Percentiles rank a stretch among this genome's conserved stretches.
These are phyloP conservation scores for Vidua chalybeata DNA, from an alignment of 2,113 vertebrate genomes.

Conservation along the genomic window DNA sequence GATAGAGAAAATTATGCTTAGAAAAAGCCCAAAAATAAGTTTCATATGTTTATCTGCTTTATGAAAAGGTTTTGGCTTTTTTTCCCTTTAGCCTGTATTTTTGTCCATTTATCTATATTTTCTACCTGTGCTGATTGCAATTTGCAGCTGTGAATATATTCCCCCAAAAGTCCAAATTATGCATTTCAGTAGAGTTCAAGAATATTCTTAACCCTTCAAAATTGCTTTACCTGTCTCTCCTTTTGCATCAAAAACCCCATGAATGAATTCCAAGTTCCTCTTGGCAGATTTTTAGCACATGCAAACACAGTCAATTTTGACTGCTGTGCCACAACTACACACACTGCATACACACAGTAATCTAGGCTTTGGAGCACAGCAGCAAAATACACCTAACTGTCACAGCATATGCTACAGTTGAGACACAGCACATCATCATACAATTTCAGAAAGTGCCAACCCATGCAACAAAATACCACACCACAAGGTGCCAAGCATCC, in stretches of 20 bases:
- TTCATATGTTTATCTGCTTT: conserved; percentile 22
- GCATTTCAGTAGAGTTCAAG: background rate
- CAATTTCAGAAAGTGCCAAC: background rate
- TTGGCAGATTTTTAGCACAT: background rate
- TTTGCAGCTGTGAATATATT: conserved; percentile 31
- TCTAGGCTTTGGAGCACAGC: background rate
- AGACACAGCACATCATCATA: background rate
- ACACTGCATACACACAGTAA: background rate
- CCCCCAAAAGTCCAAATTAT: background rate
- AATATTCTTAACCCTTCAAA: background rate
- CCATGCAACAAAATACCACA: background rate
- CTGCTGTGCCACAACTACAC: background rate
- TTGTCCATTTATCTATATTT: background rate
- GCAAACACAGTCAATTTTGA: background rate
- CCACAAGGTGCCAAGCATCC: background rate
- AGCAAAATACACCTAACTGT: background rate
- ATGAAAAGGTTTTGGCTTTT: background rate
- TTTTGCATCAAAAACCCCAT: background rate
- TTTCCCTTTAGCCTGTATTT: background rate
- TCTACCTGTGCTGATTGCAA: background rate
- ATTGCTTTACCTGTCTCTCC: background rate
- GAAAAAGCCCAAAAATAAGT: background rate
- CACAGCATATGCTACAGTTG: background rate
- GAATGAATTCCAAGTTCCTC: background rate
- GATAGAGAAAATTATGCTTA: background rate